Evolutionary conservation across 2,888 invertebrate genomes (phyloP), one percentile per base, ranked within the genome.

Genomic region (Apotomis capreana): DNA sequence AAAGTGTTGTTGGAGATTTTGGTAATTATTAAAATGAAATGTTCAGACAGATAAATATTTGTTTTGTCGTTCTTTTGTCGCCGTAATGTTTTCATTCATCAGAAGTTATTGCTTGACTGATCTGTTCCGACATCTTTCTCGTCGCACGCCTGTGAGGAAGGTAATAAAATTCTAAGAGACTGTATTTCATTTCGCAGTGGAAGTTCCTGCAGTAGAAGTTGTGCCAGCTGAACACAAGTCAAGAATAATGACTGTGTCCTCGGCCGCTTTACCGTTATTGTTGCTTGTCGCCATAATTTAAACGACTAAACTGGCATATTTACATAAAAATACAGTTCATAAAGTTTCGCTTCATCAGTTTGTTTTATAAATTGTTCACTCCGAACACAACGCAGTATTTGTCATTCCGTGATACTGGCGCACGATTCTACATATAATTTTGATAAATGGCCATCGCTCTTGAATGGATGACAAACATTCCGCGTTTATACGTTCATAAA

Each of bases 281-380:
- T 79, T 83, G 78, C 78, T 80, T 76, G 77, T 78, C 78, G 79
- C 76, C 81, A 81, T 84, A 81, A 84, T 84, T 83, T 83, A 83
- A 79, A 82, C 81, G 82, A 81, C 81, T 55, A 82, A 81, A 81
- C 78, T 80, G 83, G 79, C 77, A 81, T 84, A 84, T 85, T 81
- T 80, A 81, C 81, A 76, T 68, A 72, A 78, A 79, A 79, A 78
- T 80, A 79, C 78, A 75, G 81, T 68, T 63, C 65, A 72, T 70
- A 64, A 74, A 70, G 69, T 72, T 68, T 58, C 54, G 68, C 72
- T 68, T 54, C 72, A 72, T 68, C 72, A 72, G 68, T 68, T 72
- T 63, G 62, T 59, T 72, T 71, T 71, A 67, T 68, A 68, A 59
- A 72, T 68, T 63, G 68, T 36, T 62, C 55, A 54, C 67, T 49